phyloP scores from a whole-genome alignment of 1,140 invertebrate genomes.

The Drosophila nasuta region DNA sequence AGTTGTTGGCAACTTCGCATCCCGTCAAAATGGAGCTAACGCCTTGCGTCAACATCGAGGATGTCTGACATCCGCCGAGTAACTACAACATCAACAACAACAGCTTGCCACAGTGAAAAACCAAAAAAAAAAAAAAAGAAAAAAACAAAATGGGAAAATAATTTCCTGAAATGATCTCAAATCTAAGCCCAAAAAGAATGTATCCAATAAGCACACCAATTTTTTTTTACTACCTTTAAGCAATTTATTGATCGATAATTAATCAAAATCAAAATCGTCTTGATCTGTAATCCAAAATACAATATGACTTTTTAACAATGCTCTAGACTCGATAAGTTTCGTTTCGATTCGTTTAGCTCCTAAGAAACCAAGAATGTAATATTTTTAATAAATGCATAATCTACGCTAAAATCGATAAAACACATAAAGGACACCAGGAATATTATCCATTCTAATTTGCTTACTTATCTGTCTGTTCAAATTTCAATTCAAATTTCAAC shows the following conservation, averaged over 20 bases:
- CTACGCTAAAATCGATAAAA: background rate
- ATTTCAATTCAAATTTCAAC: no score
- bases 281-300: slow-evolving; percentile 42
- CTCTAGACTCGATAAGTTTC: slow-evolving; percentile 18
- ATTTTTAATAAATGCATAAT: slow-evolving; percentile 70
- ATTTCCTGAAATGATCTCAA: background rate
- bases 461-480: no score
- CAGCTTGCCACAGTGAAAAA: slow-evolving; percentile 14
- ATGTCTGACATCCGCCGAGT: slow-evolving; percentile 42
- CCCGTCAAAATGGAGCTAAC: slow-evolving; percentile 61
- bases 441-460: no score
- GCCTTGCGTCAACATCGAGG: slow-evolving; percentile 37
- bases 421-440: no score
- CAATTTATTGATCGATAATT: slow-evolving; percentile 13
- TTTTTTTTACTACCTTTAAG: slow-evolving; percentile 29
- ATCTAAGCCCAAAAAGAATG: background rate
- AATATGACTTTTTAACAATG: slow-evolving; percentile 48
- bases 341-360: slow-evolving; percentile 31
- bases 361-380: slow-evolving; percentile 51
- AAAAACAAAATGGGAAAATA: background rate
- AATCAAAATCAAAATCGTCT: slow-evolving; percentile 18
- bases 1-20: slow-evolving; percentile 30
- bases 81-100: no score
- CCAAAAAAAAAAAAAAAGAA: slow-evolving; percentile 2
- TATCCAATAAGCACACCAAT: background rate